phyloP scores from a whole-genome alignment of 2,797 vertebrate genomes.

The Mareca strepera region DNA sequence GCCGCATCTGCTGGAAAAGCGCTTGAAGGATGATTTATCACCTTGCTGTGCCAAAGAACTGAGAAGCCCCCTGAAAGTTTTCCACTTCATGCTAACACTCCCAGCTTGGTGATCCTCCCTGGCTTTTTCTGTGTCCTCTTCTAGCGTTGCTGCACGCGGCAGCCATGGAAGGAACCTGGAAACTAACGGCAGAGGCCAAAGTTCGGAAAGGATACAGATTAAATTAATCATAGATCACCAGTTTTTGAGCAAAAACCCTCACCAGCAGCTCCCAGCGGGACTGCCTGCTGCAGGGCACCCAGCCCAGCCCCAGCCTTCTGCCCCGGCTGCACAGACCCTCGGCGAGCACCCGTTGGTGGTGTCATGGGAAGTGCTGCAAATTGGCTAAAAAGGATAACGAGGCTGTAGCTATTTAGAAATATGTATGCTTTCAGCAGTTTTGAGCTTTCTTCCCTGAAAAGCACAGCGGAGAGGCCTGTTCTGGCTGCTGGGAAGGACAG shows the following conservation, averaged over 20 bases:
- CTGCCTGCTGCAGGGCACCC: not conserved
- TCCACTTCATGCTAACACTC: not conserved
- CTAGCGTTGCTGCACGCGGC: accelerated
- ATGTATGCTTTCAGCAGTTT: not conserved
- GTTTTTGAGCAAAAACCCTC: not conserved
- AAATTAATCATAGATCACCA: not conserved
- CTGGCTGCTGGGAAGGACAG: not conserved
- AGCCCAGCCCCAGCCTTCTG: not conserved
- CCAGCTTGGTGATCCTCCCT: not conserved
- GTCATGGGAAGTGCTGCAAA: not conserved
- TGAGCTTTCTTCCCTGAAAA: not conserved
- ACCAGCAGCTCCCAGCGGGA: accelerated
- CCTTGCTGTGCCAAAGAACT: not conserved
- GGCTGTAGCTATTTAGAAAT: not conserved
- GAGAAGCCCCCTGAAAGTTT: not conserved
- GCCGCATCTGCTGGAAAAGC: not conserved
- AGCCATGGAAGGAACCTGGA: not conserved
- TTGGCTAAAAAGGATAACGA: not conserved
- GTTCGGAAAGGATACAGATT: not conserved
- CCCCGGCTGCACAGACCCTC: not conserved
- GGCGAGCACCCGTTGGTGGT: not conserved
- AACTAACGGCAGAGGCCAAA: not conserved
- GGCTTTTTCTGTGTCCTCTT: not conserved
- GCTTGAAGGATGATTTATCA: not conserved
- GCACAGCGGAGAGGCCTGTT: not conserved